These are phyloP conservation scores for Poecilia picta DNA, from an alignment of 2,797 vertebrate species.

Conservation along the genomic window DNA sequence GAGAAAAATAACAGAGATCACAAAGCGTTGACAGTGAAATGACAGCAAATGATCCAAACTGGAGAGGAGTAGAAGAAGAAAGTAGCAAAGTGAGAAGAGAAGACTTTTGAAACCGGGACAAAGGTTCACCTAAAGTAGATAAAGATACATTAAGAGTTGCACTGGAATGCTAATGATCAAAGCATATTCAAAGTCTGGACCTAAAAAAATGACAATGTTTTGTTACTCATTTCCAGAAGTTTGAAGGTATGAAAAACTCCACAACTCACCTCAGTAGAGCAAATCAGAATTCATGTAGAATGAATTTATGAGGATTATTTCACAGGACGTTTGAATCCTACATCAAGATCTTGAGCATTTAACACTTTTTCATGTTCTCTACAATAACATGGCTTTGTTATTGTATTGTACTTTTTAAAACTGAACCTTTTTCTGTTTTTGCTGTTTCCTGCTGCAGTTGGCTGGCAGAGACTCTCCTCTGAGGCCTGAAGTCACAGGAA, in stretches of 20 bases:
- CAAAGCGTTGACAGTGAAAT: too few relatives aligned
- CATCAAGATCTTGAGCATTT: not conserved
- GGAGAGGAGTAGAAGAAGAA: too few relatives aligned
- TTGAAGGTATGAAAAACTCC: not conserved
- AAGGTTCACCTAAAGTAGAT: not conserved
- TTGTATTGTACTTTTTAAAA: not conserved
- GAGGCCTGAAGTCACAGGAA: conserved; percentile 93
- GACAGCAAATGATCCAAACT: too few relatives aligned
- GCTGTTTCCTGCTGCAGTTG: conserved; percentile 76
- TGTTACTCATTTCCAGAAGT: too few relatives aligned
- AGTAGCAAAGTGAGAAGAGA: not conserved
- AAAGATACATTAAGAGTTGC: not conserved
- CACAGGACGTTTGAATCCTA: not conserved
- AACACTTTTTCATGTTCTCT: not conserved
- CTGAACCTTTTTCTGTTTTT: not conserved
- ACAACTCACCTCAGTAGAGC: not conserved
- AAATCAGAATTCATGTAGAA: not conserved
- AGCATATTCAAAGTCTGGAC: not conserved
- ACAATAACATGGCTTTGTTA: not conserved
- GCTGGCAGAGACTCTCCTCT: conserved; percentile 96
- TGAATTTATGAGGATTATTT: not conserved
- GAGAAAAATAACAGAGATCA: too few relatives aligned
- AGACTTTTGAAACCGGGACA: not conserved
- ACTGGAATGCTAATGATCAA: not conserved
- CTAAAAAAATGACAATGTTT: not conserved